Evolutionary conservation across 2,888 invertebrate genomes (phyloP).

Genomic region (Drosophila robusta): DNA sequence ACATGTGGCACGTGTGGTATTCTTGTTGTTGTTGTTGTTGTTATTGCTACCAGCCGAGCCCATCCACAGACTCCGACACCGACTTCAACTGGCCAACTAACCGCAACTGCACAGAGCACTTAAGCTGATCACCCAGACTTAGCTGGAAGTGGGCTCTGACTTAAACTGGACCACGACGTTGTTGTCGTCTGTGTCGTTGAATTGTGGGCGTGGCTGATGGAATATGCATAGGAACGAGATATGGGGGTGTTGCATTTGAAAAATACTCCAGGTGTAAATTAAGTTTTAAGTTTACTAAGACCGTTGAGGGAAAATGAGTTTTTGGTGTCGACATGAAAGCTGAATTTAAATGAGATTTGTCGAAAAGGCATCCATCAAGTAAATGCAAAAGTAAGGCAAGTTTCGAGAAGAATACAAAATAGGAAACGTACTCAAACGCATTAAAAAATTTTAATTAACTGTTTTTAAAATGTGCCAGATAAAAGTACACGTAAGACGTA

Average conservation of each 20-base stretch:
- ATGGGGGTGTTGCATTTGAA: slow-evolving; percentile 33
- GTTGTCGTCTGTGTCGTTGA: slow-evolving; percentile 16
- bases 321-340: not conserved
- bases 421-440: too few relatives aligned
- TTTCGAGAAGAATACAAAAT: not conserved
- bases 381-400: too few relatives aligned
- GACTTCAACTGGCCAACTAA: slow-evolving; percentile 45
- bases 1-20: slow-evolving; percentile 78
- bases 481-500: too few relatives aligned
- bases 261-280: slow-evolving; percentile 50
- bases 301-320: slow-evolving; percentile 4
- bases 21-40: slow-evolving; percentile 27
- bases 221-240: slow-evolving; percentile 5
- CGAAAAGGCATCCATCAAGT: too few relatives aligned
- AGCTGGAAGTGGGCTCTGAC: slow-evolving; percentile 23
- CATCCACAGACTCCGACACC: slow-evolving; percentile 23
- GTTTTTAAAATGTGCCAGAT: too few relatives aligned
- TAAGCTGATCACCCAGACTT: slow-evolving; percentile 10
- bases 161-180: slow-evolving; percentile 36
- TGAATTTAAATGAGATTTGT: not conserved
- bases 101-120: slow-evolving; percentile 17
- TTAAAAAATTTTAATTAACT: too few relatives aligned
- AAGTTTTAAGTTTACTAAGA: slow-evolving; percentile 41
- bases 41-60: slow-evolving; percentile 34
- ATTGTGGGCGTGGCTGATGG: slow-evolving; percentile 34